Evolutionary conservation across 2,113 vertebrate species (phyloP), one percentile per base, ranked within the genome.

Genomic region (Platycercus adscitus): DNA sequence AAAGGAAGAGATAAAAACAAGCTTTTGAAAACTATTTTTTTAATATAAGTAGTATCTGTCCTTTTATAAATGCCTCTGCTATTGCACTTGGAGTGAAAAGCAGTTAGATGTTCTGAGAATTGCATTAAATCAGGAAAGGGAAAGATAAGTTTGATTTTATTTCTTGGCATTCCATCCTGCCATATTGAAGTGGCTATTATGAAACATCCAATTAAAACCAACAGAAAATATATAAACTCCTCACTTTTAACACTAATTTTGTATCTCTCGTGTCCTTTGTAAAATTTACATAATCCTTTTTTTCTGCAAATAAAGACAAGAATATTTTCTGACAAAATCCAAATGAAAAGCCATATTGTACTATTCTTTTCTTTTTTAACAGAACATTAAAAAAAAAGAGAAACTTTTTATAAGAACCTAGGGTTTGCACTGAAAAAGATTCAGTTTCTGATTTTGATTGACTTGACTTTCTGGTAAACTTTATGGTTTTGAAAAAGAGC

Each of bases 341-440:
- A 60, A 69, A n/a, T 20, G 1, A 50, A 77, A 69, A 77, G 3
- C 1, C 0, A 16, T n/a, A 39, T 26, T 29, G 2, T 29, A 17
- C n/a, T 35, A 41, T 5, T 0, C 2, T 35, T 69, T 70, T 79
- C 21, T 0, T 46, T 73, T 88, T 70, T 25, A 69, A 8, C 2
- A 35, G 72, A 90, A 18, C 4, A 35, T 6, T 4, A 39, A 39
- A 39, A 7, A 0, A 58, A 66, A 14, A 1, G 1, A 2, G 5
- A 37, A 52, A 37, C 1, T 8, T 77, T 60, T 66, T 35, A 29
- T 64, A 10, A 87, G 20, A 82, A 60, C 2, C 1, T 55, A 29
- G 1, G 2, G 0, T 11, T 63, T 58, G 2, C 2, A 13, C 25
- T 35, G 35, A 33, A 76, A 77, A 86, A 84, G 1, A 53, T 20